Evolutionary conservation across 2,797 vertebrate genomes (phyloP).

Genomic region (Aselliscus stoliczkanus): DNA sequence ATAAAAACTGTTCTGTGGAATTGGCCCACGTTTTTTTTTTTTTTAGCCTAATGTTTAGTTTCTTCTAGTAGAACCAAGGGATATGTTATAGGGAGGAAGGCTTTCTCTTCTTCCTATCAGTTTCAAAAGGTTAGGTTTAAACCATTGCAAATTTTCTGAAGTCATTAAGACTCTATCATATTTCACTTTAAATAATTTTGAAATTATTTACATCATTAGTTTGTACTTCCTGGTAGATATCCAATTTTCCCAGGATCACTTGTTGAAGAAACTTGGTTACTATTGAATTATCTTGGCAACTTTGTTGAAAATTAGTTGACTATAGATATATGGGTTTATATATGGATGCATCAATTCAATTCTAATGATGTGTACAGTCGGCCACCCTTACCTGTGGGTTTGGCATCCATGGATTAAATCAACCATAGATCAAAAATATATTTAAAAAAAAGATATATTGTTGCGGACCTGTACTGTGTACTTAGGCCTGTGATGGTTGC

Average conservation of each 20-base stretch:
- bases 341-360: neutral
- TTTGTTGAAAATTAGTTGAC: neutral
- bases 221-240: neutral
- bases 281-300: neutral
- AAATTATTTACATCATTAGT: neutral
- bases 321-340: neutral
- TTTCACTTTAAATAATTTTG: slow-evolving; percentile 38
- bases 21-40: slow-evolving; percentile 10
- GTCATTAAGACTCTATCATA: neutral
- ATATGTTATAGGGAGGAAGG: neutral
- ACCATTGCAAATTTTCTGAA: neutral
- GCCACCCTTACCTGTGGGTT: neutral
- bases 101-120: slow-evolving; percentile 1
- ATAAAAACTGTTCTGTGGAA: neutral
- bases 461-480: neutral
- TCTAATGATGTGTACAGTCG: neutral
- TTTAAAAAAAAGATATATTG: neutral
- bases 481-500: neutral
- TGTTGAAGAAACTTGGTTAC: neutral
- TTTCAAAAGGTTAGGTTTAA: slow-evolving; percentile 17
- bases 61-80: neutral
- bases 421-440: neutral
- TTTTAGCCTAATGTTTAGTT: neutral
- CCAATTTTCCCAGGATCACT: neutral
- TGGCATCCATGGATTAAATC: neutral